Conservation (phyloP, 2,113 vertebrate species). For the Erinaceus europaeus region DNA sequence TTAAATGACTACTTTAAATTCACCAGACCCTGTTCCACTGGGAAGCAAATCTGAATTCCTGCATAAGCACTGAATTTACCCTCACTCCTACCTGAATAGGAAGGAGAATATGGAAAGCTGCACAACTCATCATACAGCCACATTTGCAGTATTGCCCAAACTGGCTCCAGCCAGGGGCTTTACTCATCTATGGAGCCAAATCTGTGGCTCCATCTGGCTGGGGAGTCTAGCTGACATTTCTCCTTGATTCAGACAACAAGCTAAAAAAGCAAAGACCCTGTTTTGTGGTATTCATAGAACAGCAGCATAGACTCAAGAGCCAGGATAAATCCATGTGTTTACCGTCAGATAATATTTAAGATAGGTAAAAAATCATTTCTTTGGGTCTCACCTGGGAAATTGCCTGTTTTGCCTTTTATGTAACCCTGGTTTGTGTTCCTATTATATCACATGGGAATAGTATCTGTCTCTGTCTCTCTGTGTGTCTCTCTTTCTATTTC, state of each 20-base stretch:
- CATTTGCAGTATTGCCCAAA: neutral
- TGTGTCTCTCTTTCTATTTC: no score
- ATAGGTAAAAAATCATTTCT: no score
- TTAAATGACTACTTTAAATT: neutral
- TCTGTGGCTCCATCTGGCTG: neutral
- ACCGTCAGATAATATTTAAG: neutral
- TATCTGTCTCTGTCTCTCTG: no score
- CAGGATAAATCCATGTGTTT: neutral
- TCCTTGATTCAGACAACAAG: neutral
- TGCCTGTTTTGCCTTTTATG: no score
- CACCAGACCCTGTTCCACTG: neutral
- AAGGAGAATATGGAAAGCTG: neutral
- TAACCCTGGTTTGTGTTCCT: no score
- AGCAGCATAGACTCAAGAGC: neutral
- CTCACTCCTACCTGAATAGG: neutral
- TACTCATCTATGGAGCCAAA: neutral
- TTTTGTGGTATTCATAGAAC: neutral
- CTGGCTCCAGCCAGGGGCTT: neutral
- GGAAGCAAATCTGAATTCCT: neutral
- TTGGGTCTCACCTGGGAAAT: no score
- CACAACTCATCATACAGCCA: neutral
- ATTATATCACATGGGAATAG: no score
- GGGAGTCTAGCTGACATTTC: neutral
- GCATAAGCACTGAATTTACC: neutral
- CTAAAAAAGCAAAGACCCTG: neutral